These are phyloP conservation scores for Sphaeramia orbicularis DNA, from an alignment of 2,797 vertebrate genomes.

Conservation along the genomic window DNA sequence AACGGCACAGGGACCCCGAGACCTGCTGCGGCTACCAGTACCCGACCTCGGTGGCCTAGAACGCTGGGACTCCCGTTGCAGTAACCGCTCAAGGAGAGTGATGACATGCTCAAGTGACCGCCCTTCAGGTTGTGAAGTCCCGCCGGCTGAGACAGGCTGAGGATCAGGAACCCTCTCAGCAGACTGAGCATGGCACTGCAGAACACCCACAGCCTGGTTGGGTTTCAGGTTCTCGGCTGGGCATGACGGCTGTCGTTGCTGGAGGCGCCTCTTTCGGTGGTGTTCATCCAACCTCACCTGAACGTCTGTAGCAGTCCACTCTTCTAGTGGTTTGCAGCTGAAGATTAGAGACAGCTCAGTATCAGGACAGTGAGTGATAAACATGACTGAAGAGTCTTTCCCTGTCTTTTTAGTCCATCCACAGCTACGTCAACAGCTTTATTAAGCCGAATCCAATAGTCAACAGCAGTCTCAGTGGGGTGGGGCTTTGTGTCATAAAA, in stretches of 20 bases:
- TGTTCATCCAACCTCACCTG: constrained; percentile 25
- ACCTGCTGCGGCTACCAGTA: background rate
- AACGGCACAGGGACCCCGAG: background rate
- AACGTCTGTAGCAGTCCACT: constrained; percentile 38
- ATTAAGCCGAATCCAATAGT: constrained; percentile 40
- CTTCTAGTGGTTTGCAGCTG: constrained; percentile 27
- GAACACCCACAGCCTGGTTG: background rate
- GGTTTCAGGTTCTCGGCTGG: fast-evolving
- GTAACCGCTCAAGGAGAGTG: background rate
- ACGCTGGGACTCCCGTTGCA: background rate
- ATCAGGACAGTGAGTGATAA: constrained; percentile 34
- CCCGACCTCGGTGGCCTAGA: background rate
- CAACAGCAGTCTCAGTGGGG: constrained; percentile 19
- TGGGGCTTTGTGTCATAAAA: constrained; percentile 39
- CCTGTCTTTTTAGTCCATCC: constrained; percentile 14
- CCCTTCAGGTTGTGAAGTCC: background rate
- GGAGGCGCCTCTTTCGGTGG: background rate
- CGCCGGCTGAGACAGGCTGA: background rate
- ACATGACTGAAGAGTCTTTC: constrained; percentile 26
- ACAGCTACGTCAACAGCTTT: constrained; percentile 25
- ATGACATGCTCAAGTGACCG: constrained; percentile 6
- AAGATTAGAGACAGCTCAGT: constrained; percentile 24
- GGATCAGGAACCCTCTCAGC: background rate
- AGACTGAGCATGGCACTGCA: constrained; percentile 3
- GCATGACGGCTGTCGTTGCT: too few species aligned